Percentiles rank a stretch among this genome's conserved stretches.
These are phyloP conservation scores for Silurus glanis DNA, from an alignment of 2,113 vertebrate species.

Conservation along the genomic window DNA sequence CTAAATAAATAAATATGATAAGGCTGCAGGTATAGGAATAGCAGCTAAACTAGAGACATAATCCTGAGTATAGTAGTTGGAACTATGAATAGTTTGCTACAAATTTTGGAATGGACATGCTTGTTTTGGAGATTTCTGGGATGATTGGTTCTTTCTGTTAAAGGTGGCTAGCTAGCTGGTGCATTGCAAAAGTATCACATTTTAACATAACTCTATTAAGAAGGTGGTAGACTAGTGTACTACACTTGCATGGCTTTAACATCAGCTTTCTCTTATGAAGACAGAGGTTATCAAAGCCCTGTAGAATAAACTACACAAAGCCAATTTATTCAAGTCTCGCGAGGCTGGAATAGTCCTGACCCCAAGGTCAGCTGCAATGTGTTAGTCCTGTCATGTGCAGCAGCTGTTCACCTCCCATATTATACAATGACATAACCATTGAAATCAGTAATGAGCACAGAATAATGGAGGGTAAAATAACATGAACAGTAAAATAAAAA, in stretches of 20 bases:
- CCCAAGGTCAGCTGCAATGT: neutral
- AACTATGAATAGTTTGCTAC: neutral
- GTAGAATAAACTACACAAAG: neutral
- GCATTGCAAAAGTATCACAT: neutral
- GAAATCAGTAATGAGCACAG: neutral
- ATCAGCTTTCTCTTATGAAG: neutral
- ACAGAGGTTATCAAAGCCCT: neutral
- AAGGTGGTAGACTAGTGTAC: neutral
- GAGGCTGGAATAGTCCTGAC: neutral
- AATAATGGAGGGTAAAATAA: neutral
- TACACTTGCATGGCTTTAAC: neutral
- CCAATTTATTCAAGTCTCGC: neutral
- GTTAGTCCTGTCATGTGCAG: neutral
- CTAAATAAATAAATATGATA: no score
- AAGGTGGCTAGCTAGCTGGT: no score
- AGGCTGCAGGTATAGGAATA: neutral
- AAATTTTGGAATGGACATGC: neutral
- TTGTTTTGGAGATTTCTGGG: no score
- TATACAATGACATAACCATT: neutral
- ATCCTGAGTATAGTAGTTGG: neutral
- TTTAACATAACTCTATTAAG: neutral
- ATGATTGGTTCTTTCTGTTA: neutral
- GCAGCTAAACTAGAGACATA: neutral
- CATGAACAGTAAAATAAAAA: neutral
- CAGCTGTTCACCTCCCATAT: neutral